Percentiles rank a stretch among this genome's conserved stretches.
Conservation (phyloP, 2,888 invertebrate genomes). For the Eulithis prunata region DNA sequence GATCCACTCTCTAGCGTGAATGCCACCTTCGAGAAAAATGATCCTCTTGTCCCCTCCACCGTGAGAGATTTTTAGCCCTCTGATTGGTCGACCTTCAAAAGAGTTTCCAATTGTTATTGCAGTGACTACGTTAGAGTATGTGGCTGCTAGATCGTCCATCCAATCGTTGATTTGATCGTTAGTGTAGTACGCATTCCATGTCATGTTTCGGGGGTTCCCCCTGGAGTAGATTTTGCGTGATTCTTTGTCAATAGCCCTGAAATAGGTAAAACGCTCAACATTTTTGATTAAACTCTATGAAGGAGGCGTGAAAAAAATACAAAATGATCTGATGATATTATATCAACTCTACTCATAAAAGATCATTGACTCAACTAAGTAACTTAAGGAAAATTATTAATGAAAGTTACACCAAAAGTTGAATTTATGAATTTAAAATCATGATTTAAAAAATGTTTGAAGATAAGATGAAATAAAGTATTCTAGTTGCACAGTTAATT, state of each 20-base stretch:
- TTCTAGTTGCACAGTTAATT: background rate
- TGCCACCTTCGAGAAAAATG: slow-evolving; percentile 78
- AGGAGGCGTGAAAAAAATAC: too few species aligned
- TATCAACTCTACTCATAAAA: too few species aligned
- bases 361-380: too few species aligned
- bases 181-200: slow-evolving; percentile 84
- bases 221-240: slow-evolving; percentile 50
- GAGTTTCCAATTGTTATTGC: slow-evolving; percentile 65
- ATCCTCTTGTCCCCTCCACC: slow-evolving; percentile 57
- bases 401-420: background rate
- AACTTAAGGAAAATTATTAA: background rate
- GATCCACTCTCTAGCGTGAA: slow-evolving; percentile 92
- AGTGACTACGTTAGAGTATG: slow-evolving; percentile 77
- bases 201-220: slow-evolving; percentile 47
- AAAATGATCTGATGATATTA: too few species aligned
- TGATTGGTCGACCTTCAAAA: slow-evolving; percentile 71
- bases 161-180: slow-evolving; percentile 85
- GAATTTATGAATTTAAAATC: background rate
- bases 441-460: background rate
- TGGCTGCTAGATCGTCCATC: slow-evolving; percentile 76
- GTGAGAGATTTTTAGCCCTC: slow-evolving; percentile 71
- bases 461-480: background rate
- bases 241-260: slow-evolving; percentile 77
- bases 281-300: too few species aligned
- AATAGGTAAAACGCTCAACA: background rate